Evolutionary conservation across 2,113 vertebrate species (phyloP), one percentile per base, ranked within the genome.

Genomic region (Halcyon malimbica): DNA sequence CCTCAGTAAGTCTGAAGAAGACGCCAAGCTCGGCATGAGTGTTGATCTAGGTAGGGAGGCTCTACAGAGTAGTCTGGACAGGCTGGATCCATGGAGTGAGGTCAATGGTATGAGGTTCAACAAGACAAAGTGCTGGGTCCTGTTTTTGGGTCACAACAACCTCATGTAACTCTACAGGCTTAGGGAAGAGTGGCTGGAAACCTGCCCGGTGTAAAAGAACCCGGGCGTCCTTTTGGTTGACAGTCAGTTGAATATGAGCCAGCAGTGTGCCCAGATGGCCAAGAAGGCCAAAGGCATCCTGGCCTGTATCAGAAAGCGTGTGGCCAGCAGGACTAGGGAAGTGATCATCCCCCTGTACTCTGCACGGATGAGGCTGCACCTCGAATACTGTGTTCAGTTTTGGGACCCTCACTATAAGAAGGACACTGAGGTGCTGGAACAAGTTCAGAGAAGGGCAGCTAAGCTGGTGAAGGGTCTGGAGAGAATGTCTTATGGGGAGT

Each of bases 1-100:
- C 48, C 19, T 53, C 29, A 18, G 28, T 14, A 25, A 51, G 0
- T 3, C n/a, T 17, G 5, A 33, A 76, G 44, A 1, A 0, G 12
- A 19, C 3, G 35, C 5, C 20, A 39, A 46, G 10, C 13, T 75
- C 24, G 3, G 9, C 5, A 6, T 11, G 5, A 63, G 1, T 51
- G 5, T 10, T 35, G 33, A n/a, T 51, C 50, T 86, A 6, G 33
- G 13, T n/a, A 69, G 33, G 23, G 23, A 35, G 5, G 8, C 5
- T 81, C 33, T 76, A 4, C 24, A 42, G 17, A 70, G 14, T 14
- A 24, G 70, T 28, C 24, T 41, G 28, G 5, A 51, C 37, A 57
- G 15, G 28, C 42, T 42, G 42, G 42, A 42, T 42, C 42, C 42
- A 16, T 42, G 42, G 42, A 13, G 11, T 41, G 41, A 41, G 41